Evolutionary conservation across 2,888 invertebrate species (phyloP), one percentile per base, ranked within the genome.

Genomic region (Zygaena filipendulae): DNA sequence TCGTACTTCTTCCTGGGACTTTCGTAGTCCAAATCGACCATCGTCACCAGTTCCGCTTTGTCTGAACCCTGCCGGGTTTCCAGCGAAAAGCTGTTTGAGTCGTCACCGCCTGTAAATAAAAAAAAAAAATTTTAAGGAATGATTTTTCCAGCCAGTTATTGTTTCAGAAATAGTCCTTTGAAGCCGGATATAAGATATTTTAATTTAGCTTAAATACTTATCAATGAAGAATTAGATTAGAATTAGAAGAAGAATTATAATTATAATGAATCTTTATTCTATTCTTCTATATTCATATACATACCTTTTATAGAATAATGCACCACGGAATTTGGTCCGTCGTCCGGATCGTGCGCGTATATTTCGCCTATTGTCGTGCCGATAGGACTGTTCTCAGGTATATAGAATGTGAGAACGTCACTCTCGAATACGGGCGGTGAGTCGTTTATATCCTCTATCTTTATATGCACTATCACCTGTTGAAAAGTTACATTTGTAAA

Each of bases 301-400:
- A 36, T 58, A 82, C 90, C 96, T 51, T 95, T 94, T 21, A 99
- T 95, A 6, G 94, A 92, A 62, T 98, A 99, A 49, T 94, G 92
- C 0, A 98, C 91, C 1, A 91, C 86, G 1, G 95, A 94, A 61
- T 97, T 95, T 0, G 87, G 84, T 0, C 95, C 96, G 53, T 95
- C 94, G 47, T 97, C 97, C 0, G 95, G 94, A 68, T 97, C 97
- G 45, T 87, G 88, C 0, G 97, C 93, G 48, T 89, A 85, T 30
- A 97, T 88, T 50, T 91, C 90, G 0, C 96, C 97, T 0, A 98
- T 94, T 0, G 92, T 91, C 0, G 96, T 94, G 0, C 96, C 97
- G 1, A 96, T 86, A 0, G 97, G 97, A n/a, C 95, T 95, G 59
- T 99, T 98, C 71, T 99, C 98, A 0, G 93, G 83, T 3, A 98